Evolutionary conservation across 2,113 vertebrate species (phyloP).

Genomic region (Eubucco bourcierii): DNA sequence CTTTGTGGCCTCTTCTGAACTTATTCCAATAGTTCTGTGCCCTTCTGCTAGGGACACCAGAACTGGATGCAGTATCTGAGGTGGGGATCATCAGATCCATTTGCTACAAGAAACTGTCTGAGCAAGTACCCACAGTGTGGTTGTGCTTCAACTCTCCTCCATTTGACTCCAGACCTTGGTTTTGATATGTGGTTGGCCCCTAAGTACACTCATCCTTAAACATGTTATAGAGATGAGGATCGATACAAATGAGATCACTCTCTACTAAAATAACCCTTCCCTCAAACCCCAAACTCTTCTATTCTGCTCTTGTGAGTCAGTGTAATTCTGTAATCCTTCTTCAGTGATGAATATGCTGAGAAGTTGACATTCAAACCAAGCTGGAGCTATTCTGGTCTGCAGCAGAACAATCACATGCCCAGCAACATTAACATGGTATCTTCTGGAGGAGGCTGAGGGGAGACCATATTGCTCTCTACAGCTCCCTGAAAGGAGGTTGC

Average conservation of each 20-base stretch:
- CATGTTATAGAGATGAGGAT: constrained; percentile 56
- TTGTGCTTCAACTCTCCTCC: not conserved
- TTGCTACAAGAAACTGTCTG: not conserved
- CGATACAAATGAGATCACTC: constrained; percentile 54
- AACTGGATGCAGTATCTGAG: too few relatives aligned
- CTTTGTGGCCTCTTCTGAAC: too few relatives aligned
- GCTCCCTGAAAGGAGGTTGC: too few relatives aligned
- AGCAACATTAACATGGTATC: constrained; percentile 43
- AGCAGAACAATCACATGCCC: constrained; percentile 30
- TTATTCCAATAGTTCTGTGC: too few relatives aligned
- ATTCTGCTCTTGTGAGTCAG: constrained; percentile 57
- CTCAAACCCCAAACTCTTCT: not conserved
- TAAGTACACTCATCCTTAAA: constrained; percentile 28
- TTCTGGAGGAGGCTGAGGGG: too few relatives aligned
- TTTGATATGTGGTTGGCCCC: constrained; percentile 46
- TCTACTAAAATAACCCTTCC: constrained; percentile 36
- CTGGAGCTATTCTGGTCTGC: constrained; percentile 52
- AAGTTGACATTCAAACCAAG: constrained; percentile 58
- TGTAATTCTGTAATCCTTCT: constrained; percentile 62
- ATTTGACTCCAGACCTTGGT: not conserved
- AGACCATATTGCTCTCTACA: too few relatives aligned
- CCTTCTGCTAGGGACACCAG: too few relatives aligned
- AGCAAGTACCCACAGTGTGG: not conserved
- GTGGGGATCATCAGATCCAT: not conserved
- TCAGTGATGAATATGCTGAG: constrained; percentile 41